Evolutionary conservation across 2,888 invertebrate genomes (phyloP).

Genomic region (Stramonita haemastoma): DNA sequence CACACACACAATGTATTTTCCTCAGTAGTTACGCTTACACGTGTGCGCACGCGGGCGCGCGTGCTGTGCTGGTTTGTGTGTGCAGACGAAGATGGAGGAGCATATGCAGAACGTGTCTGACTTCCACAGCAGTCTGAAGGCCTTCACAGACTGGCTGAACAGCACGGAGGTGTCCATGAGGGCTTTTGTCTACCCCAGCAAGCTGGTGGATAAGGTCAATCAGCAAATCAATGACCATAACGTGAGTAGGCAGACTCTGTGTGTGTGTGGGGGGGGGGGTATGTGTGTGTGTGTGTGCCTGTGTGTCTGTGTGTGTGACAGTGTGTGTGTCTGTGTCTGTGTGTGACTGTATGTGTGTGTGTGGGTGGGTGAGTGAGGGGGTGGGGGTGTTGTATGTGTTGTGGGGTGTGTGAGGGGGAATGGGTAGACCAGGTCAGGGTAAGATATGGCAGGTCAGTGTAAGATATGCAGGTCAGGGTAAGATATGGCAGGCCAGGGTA

Average conservation of each 20-base stretch:
- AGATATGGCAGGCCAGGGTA: too few species aligned
- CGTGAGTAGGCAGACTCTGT: conserved; percentile 62
- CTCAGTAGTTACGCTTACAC: not conserved
- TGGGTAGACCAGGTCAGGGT: conserved; percentile 28
- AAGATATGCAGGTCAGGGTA: too few species aligned
- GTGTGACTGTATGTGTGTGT: too few species aligned
- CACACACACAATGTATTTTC: too few species aligned
- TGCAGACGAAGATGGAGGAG: conserved; percentile 73
- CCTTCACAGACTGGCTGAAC: conserved; percentile 77
- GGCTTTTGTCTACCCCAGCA: conserved; percentile 76
- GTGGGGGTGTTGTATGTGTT: too few species aligned
- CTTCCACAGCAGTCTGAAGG: conserved; percentile 75
- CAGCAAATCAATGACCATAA: conserved; percentile 75
- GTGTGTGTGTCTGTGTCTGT: not conserved
- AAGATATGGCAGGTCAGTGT: too few species aligned
- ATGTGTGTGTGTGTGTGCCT: conserved; percentile 14
- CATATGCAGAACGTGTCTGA: conserved; percentile 74
- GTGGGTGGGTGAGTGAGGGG: too few species aligned
- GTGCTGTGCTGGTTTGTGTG: conserved; percentile 4
- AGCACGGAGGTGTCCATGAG: conserved; percentile 75
- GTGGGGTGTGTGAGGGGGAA: not conserved
- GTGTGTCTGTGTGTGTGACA: conserved; percentile 5
- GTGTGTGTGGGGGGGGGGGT: not conserved
- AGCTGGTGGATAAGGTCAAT: conserved; percentile 72
- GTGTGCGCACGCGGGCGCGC: too few species aligned